Conservation (phyloP, 1,140 invertebrate species). For the Micrasema longulum region DNA sequence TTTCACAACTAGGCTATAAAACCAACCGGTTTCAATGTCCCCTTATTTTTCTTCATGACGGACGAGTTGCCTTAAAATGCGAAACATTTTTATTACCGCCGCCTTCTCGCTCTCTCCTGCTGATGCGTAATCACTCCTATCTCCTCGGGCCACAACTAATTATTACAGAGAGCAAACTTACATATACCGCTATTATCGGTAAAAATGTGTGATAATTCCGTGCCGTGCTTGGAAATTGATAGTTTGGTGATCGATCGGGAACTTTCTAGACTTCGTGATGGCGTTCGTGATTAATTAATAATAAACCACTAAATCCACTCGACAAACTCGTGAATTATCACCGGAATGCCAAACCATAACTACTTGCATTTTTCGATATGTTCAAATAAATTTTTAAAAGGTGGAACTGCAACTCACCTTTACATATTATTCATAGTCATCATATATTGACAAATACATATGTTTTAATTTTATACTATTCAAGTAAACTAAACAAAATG, state of each 20-base stretch:
- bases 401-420: too few species aligned
- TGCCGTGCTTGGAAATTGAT: constrained; percentile 6
- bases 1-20: constrained; percentile 56
- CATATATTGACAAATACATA: too few species aligned
- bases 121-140: too few species aligned
- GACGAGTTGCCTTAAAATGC: constrained; percentile 47
- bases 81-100: constrained; percentile 47
- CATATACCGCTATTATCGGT: background rate
- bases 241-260: constrained; percentile 12
- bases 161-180: background rate
- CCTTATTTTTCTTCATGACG: constrained; percentile 40
- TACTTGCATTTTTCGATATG: too few species aligned
- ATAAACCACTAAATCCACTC: background rate
- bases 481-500: too few species aligned
- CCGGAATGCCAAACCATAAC: too few species aligned
- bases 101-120: background rate
- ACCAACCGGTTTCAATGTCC: constrained; percentile 49
- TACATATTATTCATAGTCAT: too few species aligned
- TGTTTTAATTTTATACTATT: too few species aligned
- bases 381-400: too few species aligned
- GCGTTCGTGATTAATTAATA: background rate
- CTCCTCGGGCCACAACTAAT: background rate
- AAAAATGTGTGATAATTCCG: constrained; percentile 4
- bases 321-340: too few species aligned
- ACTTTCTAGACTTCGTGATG: background rate